Percentiles rank a stretch among this genome's conserved stretches.
These are phyloP conservation scores for Trachymyrmex septentrionalis DNA, from an alignment of 1,140 invertebrate species.

Conservation along the genomic window DNA sequence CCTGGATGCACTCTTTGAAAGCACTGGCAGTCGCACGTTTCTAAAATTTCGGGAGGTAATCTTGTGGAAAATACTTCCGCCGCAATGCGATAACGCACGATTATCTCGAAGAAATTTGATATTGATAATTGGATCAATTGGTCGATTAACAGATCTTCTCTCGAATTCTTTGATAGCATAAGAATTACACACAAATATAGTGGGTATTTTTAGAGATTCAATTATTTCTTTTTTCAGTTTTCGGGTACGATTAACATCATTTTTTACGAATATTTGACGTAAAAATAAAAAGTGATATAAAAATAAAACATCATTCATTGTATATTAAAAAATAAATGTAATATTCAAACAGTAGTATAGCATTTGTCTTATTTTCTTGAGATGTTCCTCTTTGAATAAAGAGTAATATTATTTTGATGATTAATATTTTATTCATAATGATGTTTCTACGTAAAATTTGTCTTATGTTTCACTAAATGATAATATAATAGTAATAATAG, in stretches of 20 bases:
- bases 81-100: slow-evolving; percentile 48
- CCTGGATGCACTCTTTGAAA: slow-evolving; percentile 60
- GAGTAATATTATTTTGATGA: not conserved
- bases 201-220: not conserved
- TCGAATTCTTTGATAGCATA: not conserved
- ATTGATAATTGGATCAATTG: slow-evolving; percentile 24
- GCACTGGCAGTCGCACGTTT: slow-evolving; percentile 44
- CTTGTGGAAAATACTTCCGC: slow-evolving; percentile 57
- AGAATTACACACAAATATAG: not conserved
- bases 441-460: slow-evolving; percentile 3
- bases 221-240: not conserved
- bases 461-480: not conserved
- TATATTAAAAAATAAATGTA: not conserved
- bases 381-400: not conserved
- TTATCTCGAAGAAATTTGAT: slow-evolving; percentile 51
- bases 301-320: not conserved
- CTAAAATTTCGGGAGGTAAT: slow-evolving; percentile 59
- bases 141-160: slow-evolving; percentile 24
- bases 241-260: not conserved
- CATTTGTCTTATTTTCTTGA: not conserved
- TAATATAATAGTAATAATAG: slow-evolving; percentile 10
- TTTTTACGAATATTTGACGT: not conserved
- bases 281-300: not conserved
- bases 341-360: not conserved
- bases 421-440: not conserved